phyloP scores from a whole-genome alignment of 2,797 vertebrate species.

The Bradypus variegatus region DNA sequence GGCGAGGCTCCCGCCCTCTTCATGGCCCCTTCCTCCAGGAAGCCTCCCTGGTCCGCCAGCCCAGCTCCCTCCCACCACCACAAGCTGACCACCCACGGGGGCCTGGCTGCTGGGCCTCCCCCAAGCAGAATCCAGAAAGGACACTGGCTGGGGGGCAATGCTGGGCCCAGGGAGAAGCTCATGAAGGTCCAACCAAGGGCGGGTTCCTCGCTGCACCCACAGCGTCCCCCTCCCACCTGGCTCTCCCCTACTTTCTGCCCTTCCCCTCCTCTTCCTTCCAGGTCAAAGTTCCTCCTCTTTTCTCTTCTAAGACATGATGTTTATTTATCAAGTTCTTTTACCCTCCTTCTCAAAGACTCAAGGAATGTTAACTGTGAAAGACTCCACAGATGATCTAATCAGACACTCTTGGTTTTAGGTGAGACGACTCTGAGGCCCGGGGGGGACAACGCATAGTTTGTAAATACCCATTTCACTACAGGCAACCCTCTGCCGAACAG shows the following conservation, averaged over 20 bases:
- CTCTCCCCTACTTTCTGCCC: too few relatives aligned
- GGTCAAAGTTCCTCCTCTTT: neutral
- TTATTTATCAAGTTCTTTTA: slow-evolving; percentile 13
- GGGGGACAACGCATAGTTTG: too few relatives aligned
- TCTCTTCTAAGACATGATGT: neutral
- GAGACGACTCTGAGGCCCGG: neutral
- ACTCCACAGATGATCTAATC: neutral
- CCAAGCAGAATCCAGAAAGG: neutral
- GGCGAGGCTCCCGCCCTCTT: neutral
- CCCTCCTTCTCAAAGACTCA: neutral
- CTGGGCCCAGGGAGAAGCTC: neutral
- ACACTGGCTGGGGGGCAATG: neutral
- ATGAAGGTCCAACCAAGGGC: neutral
- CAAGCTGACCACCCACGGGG: neutral
- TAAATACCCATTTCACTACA: neutral
- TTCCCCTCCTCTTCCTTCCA: neutral
- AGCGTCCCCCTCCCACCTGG: too few relatives aligned
- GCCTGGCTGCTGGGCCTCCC: neutral
- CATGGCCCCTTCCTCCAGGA: neutral
- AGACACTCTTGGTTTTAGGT: neutral
- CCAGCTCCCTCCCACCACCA: neutral
- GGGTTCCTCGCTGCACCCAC: too few relatives aligned
- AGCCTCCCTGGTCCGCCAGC: neutral
- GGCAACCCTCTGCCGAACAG: neutral
- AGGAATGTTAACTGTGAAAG: neutral